Evolutionary conservation across 2,888 invertebrate species (phyloP), one percentile per base, ranked within the genome.

Genomic region (Rhingia campestris): DNA sequence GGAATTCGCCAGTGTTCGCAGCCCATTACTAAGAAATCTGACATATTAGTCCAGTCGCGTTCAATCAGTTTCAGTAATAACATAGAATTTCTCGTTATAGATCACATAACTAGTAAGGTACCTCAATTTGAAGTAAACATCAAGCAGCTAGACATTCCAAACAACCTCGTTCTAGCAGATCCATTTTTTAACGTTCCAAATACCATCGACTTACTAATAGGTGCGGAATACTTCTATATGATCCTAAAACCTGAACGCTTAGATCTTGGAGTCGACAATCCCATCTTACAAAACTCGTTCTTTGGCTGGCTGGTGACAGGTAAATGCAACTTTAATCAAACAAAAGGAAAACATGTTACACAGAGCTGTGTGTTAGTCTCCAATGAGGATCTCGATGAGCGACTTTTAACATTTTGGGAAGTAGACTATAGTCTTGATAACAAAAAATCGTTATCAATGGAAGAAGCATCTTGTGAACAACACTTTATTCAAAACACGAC

Each of bases 161-260:
- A 33, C 10, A 41, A 66, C 5, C n/a, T 7, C 2, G 53, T 41
- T 4, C 30, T 66, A 22, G 66, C 53, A 4, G 66, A 66, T 12
- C 53, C 54, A 41, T 66, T 22, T 43, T 66, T 54, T 32, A 41
- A 54, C 32, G 53, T 66, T 14, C 66, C 43, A 10, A 35, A 66
- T 6, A 53, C 66, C 7, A 53, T 66, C 33, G 66, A 66, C 43
- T 43, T 43, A 14, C 49, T 66, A 33, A 54, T 66, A 53, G 41
- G 66, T 33, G 53, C 33, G n/a, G n/a, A n/a, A n/a, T n/a, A n/a
- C n/a, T n/a, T n/a, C n/a, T n/a, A n/a, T n/a, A n/a, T n/a, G n/a
- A 10, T 53, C 5, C 9, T 66, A 0, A 54, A 14, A 43, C 53
- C 53, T 6, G 66, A 66, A 14, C 66, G 66, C 35, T 1, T 53